Evolutionary conservation across 2,888 invertebrate genomes (phyloP).

Genomic region (Lepidonotus clava): DNA sequence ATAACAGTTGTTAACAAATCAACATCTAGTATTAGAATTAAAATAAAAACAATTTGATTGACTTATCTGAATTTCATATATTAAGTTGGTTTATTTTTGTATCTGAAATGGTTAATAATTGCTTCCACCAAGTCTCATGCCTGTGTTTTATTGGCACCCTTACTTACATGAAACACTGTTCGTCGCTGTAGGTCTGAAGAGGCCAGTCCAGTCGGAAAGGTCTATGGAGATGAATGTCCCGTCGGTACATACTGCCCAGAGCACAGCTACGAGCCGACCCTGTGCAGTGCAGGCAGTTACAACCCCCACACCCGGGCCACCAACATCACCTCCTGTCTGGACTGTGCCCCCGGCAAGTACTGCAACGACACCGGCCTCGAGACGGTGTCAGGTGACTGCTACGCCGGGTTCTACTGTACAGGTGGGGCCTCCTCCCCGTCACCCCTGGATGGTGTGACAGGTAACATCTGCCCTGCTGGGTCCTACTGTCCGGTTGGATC

Average conservation of each 20-base stretch:
- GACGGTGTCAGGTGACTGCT: conserved; percentile 72
- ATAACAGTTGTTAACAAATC: too few species aligned
- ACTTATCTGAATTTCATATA: too few species aligned
- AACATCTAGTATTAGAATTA: too few species aligned
- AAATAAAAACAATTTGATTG: too few species aligned
- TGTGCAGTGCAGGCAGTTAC: conserved; percentile 76
- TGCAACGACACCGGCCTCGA: conserved; percentile 73
- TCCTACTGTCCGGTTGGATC: conserved; percentile 75
- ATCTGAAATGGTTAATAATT: too few species aligned
- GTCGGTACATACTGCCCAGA: conserved; percentile 74
- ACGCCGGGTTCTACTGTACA: conserved; percentile 75
- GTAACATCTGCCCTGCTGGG: conserved; percentile 64
- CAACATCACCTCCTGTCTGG: conserved; percentile 71
- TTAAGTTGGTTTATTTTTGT: too few species aligned
- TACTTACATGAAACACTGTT: too few species aligned
- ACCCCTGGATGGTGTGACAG: conserved; percentile 74
- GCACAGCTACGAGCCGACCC: conserved; percentile 72
- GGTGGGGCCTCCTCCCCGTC: conserved; percentile 70
- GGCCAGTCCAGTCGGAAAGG: conserved; percentile 72
- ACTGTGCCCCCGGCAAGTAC: conserved; percentile 75
- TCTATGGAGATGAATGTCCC: conserved; percentile 78
- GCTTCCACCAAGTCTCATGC: too few species aligned
- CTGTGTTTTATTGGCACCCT: too few species aligned
- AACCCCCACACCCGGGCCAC: conserved; percentile 71
- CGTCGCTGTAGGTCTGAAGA: conserved; percentile 68